Percentiles rank a stretch among this genome's conserved stretches.
phyloP scores from a whole-genome alignment of 2,113 vertebrate genomes.

The Crotalus tigris region DNA sequence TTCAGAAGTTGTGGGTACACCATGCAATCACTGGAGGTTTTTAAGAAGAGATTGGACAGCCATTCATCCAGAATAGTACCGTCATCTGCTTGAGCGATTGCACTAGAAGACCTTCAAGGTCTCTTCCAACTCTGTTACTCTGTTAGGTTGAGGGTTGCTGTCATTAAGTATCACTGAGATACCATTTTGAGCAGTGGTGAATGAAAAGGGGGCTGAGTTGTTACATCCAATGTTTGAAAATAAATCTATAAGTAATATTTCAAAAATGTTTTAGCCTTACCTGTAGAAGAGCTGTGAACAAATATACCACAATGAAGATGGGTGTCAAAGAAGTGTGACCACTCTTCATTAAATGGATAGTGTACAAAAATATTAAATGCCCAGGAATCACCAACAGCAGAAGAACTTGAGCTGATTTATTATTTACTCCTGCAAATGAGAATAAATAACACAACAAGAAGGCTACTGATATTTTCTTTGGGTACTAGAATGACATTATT shows the following conservation, averaged over 20 bases:
- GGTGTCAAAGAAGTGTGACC: constrained; percentile 90
- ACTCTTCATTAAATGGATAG: constrained; percentile 95
- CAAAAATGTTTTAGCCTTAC: constrained; percentile 65
- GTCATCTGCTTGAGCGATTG: no score
- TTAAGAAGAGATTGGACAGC: no score
- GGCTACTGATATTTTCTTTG: background rate
- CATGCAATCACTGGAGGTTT: no score
- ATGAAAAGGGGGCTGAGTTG: background rate
- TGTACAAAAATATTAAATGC: constrained; percentile 94
- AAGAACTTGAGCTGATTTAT: constrained; percentile 94
- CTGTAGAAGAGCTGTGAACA: constrained; percentile 90
- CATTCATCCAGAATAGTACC: no score
- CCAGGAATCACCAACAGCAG: constrained; percentile 88
- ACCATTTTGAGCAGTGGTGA: background rate
- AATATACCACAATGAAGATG: constrained; percentile 87
- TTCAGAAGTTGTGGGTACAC: no score
- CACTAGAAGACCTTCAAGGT: no score
- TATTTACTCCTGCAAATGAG: constrained; percentile 82
- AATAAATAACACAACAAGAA: background rate
- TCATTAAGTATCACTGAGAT: background rate
- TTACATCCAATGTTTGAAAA: background rate
- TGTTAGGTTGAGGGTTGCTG: background rate
- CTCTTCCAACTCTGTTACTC: no score
- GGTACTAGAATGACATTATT: background rate
- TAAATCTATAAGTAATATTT: background rate